phyloP scores from a whole-genome alignment of 2,113 vertebrate genomes.

The Pluvianellus socialis region DNA sequence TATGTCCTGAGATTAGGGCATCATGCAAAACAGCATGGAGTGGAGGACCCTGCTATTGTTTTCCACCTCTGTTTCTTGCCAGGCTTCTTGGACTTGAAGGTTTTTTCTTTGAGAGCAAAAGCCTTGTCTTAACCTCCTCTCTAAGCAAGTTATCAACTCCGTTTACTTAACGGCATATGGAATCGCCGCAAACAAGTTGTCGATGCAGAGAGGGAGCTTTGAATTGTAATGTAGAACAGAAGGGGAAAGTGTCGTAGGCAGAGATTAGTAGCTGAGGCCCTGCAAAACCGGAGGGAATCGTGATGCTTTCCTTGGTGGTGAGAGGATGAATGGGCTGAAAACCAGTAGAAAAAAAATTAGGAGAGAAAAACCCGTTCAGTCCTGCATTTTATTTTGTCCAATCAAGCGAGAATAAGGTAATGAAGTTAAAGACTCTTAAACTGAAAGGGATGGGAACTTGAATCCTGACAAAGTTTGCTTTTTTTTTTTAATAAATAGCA shows the following conservation, averaged over 20 bases:
- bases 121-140: not conserved
- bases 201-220: not conserved
- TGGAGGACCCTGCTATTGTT: not conserved
- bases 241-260: not conserved
- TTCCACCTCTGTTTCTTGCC: not conserved
- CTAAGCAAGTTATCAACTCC: not conserved
- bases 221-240: not conserved
- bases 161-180: not conserved
- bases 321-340: not conserved
- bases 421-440: not conserved
- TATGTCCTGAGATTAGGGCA: not conserved
- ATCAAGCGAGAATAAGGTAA: not conserved
- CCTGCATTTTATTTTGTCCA: not conserved
- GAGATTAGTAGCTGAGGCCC: not conserved
- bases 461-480: not conserved
- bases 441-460: not conserved
- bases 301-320: not conserved
- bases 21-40: not conserved
- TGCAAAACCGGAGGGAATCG: not conserved
- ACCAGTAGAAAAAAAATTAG: not conserved
- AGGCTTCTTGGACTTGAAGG: not conserved
- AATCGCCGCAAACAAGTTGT: not conserved
- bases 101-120: not conserved
- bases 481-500: not conserved
- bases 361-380: not conserved